Percentiles rank a stretch among this genome's conserved stretches.
Conservation (phyloP, 2,888 invertebrate genomes). For the Dysmachus trigonus region DNA sequence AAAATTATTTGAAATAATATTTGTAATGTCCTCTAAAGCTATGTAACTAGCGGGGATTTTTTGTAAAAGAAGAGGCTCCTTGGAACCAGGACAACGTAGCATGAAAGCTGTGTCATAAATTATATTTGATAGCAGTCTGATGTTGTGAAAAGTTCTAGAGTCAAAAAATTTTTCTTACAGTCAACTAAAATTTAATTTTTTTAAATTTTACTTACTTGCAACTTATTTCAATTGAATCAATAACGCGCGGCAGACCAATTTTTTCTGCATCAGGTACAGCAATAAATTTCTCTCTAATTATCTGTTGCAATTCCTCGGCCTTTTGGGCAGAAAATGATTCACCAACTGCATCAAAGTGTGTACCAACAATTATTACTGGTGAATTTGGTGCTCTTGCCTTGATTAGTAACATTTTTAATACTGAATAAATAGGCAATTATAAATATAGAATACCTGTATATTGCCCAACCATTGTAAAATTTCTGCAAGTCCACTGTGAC, state of each 20-base stretch:
- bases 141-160: constrained; percentile 83
- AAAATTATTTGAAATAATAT: constrained; percentile 80
- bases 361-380: constrained; percentile 95
- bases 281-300: constrained; percentile 87
- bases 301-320: constrained; percentile 83
- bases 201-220: constrained; percentile 59
- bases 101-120: constrained; percentile 95
- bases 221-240: constrained; percentile 92
- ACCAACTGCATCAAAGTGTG: constrained; percentile 88
- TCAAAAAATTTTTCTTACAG: not conserved
- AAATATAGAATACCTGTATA: constrained; percentile 69
- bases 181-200: not conserved
- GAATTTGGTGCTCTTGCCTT: constrained; percentile 92
- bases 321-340: constrained; percentile 62
- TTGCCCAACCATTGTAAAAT: constrained; percentile 97
- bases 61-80: constrained; percentile 90
- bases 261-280: constrained; percentile 96
- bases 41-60: constrained; percentile 96
- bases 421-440: not conserved
- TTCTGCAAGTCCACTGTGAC: constrained; percentile 86
- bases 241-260: constrained; percentile 89
- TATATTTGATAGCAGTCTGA: constrained; percentile 86
- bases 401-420: constrained; percentile 4
- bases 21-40: constrained; percentile 91
- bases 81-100: constrained; percentile 88